Evolutionary conservation across 2,797 vertebrate genomes (phyloP).

Genomic region (Melanogrammus aeglefinus): DNA sequence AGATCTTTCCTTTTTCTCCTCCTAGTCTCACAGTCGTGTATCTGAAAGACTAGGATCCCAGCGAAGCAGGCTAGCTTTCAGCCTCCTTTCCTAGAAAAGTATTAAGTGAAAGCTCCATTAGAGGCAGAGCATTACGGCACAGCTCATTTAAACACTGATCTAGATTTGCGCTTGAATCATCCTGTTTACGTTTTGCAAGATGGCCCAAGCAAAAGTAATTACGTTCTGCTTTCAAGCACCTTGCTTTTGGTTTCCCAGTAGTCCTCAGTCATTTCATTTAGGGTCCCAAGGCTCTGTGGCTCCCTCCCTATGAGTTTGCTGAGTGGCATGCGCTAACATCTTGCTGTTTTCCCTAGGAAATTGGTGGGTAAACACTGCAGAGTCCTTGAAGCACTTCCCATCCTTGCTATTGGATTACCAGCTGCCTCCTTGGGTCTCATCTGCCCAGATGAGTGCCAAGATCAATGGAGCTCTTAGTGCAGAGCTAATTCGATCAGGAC

Average conservation of each 20-base stretch:
- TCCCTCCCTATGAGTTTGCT: conserved; percentile 52
- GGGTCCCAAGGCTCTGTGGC: conserved; percentile 44
- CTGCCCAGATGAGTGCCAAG: conserved; percentile 71
- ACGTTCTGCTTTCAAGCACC: conserved; percentile 60
- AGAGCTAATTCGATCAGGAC: conserved; percentile 73
- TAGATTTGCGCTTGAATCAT: conserved; percentile 42
- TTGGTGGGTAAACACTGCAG: conserved; percentile 64
- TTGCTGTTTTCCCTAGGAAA: conserved; percentile 53
- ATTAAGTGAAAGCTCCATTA: conserved; percentile 39
- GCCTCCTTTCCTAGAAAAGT: conserved; percentile 25
- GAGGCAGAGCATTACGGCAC: conserved; percentile 28
- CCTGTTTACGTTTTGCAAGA: conserved; percentile 66
- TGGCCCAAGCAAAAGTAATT: conserved; percentile 59
- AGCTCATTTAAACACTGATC: conserved; percentile 50
- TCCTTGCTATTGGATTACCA: conserved; percentile 74
- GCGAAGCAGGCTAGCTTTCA: conserved; percentile 29
- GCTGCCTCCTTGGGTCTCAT: conserved; percentile 66
- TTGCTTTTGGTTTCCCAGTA: conserved; percentile 51
- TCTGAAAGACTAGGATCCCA: conserved; percentile 28
- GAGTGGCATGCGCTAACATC: conserved; percentile 49
- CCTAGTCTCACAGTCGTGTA: background rate
- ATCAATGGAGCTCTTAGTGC: conserved; percentile 77
- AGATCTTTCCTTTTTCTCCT: background rate
- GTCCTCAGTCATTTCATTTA: conserved; percentile 49
- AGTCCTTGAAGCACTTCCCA: conserved; percentile 74